Evolutionary conservation across 1,140 invertebrate genomes (phyloP).

Genomic region (Linepithema humile): DNA sequence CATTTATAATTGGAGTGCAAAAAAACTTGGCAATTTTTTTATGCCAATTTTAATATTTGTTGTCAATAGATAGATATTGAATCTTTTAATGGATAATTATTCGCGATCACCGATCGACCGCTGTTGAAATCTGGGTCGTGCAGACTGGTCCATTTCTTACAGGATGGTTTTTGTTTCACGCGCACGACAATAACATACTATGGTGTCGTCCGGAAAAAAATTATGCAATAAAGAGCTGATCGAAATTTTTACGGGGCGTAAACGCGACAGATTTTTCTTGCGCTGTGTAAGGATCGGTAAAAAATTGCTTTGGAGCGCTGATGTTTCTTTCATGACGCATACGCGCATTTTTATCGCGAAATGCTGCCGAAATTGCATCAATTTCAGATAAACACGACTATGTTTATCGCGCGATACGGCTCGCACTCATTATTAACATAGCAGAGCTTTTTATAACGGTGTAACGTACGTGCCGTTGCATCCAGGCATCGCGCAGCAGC

Average conservation of each 20-base stretch:
- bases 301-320: neutral
- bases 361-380: neutral
- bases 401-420: conserved; percentile 19
- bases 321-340: conserved; percentile 7
- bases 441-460: neutral
- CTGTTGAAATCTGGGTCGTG: neutral
- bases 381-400: neutral
- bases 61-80: neutral
- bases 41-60: neutral
- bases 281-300: neutral
- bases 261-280: conserved; percentile 14
- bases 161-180: neutral
- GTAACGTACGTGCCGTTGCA: conserved; percentile 22
- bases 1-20: neutral
- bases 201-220: neutral
- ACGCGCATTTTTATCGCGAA: neutral
- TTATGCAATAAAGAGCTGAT: conserved; percentile 28
- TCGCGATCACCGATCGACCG: neutral
- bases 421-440: conserved; percentile 32
- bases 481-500: neutral
- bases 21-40: neutral
- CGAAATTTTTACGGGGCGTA: conserved; percentile 24
- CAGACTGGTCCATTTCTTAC: neutral
- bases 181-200: neutral
- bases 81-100: conserved; percentile 6